Evolutionary conservation across 2,888 invertebrate genomes (phyloP).

Genomic region (Phengaris alcon): DNA sequence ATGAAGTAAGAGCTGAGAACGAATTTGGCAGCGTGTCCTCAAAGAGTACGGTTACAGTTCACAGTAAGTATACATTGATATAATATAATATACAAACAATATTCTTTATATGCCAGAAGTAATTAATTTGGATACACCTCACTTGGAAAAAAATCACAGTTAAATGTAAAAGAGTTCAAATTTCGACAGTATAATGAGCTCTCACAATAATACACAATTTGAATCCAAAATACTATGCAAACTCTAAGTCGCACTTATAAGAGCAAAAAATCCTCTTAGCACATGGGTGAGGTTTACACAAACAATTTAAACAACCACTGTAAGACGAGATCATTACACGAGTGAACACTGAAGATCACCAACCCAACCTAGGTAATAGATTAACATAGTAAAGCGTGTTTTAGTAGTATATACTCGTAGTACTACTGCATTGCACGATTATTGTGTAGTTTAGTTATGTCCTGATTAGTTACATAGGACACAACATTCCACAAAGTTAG

Average conservation of each 20-base stretch:
- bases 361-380: conserved; percentile 37
- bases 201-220: background rate
- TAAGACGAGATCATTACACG: conserved; percentile 23
- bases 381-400: conserved; percentile 52
- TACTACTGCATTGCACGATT: conserved; percentile 59
- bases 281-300: conserved; percentile 26
- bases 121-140: background rate
- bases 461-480: conserved; percentile 51
- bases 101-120: background rate
- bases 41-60: conserved; percentile 90
- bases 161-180: background rate
- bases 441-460: conserved; percentile 55
- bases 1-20: conserved; percentile 93
- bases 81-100: background rate
- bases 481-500: conserved; percentile 49
- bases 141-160: background rate
- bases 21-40: conserved; percentile 90
- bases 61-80: conserved; percentile 84
- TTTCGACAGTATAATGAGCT: background rate
- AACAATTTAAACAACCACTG: conserved; percentile 24
- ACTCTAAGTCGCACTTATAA: conserved; percentile 17
- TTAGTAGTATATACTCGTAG: conserved; percentile 38
- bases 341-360: conserved; percentile 28
- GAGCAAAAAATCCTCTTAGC: conserved; percentile 26
- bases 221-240: background rate